Evolutionary conservation across 23 tunicate genomes (phyloP), one percentile per base, ranked within the genome.

Genomic region (Aplidium turbinatum): DNA sequence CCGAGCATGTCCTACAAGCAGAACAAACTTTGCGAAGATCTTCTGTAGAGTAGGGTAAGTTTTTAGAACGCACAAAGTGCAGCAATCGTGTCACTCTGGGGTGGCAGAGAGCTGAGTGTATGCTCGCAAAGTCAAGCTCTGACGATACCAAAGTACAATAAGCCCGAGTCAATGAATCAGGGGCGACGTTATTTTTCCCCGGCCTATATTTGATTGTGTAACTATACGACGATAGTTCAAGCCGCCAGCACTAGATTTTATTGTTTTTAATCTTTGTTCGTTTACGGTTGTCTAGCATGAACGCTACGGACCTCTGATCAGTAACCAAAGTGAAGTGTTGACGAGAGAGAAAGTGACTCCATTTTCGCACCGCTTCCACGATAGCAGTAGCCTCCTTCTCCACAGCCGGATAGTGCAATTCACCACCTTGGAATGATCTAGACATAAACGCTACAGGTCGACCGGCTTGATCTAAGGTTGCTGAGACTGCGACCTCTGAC

Each of bases 301-400:
- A 66, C 5, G 51, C 73, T 1, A 80, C 69, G 1, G 78, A 69
- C 31, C 47, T 70, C 29, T 80, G 78, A 70, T 80, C 85, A 38
- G 78, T 80, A 2, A 80, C 38, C 25, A 80, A 33, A 30, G 69
- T 55, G 48, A 80, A 70, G 33, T 54, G 57, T 33, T 55, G 70
- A 39, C 33, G 36, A 16, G 35, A 4, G 21, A 54, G 24, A 4
- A 60, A 63, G 82, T 63, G 47, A 19, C 38, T 24, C 77, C 77
- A 78, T 67, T 69, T 69, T 29, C 64, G 31, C 3, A 69, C 76
- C 4, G 78, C 78, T 72, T 80, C 78, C 22, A 68, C 38, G n/a
- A 80, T 57, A 38, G 70, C 57, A 21, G 69, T 61, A 2, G 70
- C 78, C 27, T 80, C 78, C 31, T 70, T 80, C 36, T 80, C 78